These are phyloP conservation scores for Tenrec ecaudatus DNA, from an alignment of 2,113 vertebrate genomes.

Conservation along the genomic window DNA sequence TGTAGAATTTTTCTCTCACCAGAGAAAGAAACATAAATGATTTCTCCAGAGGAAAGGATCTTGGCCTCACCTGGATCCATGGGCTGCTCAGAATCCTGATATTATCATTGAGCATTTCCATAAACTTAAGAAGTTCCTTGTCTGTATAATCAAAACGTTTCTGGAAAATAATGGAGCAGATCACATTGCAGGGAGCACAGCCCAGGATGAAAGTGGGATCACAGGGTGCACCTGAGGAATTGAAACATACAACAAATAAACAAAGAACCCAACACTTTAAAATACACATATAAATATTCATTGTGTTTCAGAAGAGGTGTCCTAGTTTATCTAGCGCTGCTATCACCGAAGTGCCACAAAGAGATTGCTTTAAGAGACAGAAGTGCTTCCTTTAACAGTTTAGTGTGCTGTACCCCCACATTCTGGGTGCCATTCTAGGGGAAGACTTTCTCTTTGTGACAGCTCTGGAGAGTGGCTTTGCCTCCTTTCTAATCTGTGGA, in stretches of 20 bases:
- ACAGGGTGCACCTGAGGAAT: slow-evolving; percentile 57
- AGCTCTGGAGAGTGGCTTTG: too few relatives aligned
- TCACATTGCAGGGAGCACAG: slow-evolving; percentile 72
- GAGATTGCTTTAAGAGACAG: too few relatives aligned
- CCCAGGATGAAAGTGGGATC: slow-evolving; percentile 61
- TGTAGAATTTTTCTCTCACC: neutral
- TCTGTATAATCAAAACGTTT: slow-evolving; percentile 67
- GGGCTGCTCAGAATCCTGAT: neutral
- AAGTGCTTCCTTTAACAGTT: too few relatives aligned
- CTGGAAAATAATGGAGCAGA: slow-evolving; percentile 71
- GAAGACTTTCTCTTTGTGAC: too few relatives aligned
- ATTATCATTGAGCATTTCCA: neutral
- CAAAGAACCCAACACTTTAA: neutral
- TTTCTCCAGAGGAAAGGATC: neutral
- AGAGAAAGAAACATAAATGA: neutral
- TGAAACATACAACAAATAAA: neutral
- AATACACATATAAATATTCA: neutral
- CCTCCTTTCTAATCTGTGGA: too few relatives aligned
- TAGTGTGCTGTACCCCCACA: too few relatives aligned
- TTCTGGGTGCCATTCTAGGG: too few relatives aligned
- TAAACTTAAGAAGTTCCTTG: neutral
- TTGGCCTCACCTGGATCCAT: slow-evolving; percentile 49
- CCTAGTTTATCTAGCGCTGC: too few relatives aligned
- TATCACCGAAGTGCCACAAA: too few relatives aligned
- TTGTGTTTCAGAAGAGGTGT: neutral